Conservation (phyloP, 2,113 vertebrate species). For the Anguilla japonica region DNA sequence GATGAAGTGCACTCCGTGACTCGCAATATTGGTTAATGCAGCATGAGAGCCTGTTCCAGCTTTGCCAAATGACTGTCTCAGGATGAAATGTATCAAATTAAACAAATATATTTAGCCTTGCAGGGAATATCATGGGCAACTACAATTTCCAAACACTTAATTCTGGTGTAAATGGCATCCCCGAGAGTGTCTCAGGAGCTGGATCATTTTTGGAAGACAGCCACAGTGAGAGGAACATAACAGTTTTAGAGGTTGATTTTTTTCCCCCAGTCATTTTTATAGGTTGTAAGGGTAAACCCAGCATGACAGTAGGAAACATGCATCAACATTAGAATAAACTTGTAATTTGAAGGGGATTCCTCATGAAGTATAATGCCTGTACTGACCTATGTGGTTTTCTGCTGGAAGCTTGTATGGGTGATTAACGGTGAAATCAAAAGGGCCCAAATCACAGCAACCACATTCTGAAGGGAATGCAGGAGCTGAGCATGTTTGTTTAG, state of each 20-base stretch:
- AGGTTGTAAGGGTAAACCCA: too few species aligned
- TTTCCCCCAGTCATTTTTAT: too few species aligned
- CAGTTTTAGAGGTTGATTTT: too few species aligned
- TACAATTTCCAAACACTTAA: not conserved
- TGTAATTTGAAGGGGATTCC: too few species aligned
- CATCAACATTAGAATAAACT: too few species aligned
- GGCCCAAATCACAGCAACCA: not conserved
- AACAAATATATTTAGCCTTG: not conserved
- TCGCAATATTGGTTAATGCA: not conserved
- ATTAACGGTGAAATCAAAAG: not conserved
- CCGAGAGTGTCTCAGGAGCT: not conserved
- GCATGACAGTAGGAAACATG: too few species aligned
- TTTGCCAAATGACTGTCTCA: too few species aligned
- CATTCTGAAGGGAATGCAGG: not conserved
- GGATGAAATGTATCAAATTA: not conserved
- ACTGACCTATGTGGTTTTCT: too few species aligned
- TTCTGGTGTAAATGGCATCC: not conserved
- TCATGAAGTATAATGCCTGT: too few species aligned
- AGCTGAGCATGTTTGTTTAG: not conserved
- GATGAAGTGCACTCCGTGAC: not conserved
- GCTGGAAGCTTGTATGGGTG: too few species aligned
- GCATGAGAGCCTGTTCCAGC: not conserved
- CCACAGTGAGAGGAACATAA: not conserved
- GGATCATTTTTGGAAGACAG: not conserved
- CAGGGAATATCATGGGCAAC: too few species aligned